Base-by-base conservation (phyloP, 2,888 invertebrate genomes). In the Nipponacmea schrenckii region DNA sequence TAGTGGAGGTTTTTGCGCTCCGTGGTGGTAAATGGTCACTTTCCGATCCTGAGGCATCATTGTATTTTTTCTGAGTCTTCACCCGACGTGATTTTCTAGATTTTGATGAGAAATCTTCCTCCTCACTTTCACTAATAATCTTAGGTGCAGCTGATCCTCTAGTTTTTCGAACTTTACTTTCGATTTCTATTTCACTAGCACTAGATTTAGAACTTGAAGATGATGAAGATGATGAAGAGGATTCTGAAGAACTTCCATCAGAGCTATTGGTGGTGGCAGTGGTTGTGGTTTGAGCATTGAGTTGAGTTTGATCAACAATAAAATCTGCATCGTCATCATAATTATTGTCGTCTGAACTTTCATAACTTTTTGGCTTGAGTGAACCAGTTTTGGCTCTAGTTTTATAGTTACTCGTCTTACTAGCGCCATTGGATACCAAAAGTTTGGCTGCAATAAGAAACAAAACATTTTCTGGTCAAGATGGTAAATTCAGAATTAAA, bases 301-400 rank as follows among this genome's bases (percentile, higher is more conserved):
- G 39, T 39, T 39, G 39, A 8, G 56, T 56, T 24, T 12, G 8
- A 14, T 56, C 56, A 24, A 56, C 14, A 10, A 56, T 24, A 56
- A 24, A 56, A 15, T 78, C 72, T 62, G 70, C 71, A 65, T 75
- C 72, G 62, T 68, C 63, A 17, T 72, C 65, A 68, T 67, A 64
- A 31, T 50, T 63, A 45, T 72, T 71, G 12, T 72, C 71, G 69
- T 76, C 76, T 26, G 71, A 69, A 50, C 74, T 74, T 12, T 70
- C 67, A 46, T 76, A 72, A 12, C 64, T 46, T 44, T 14, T 62
- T 44, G 70, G 62, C 17, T 69, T n/a, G 7, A 69, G 46, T 24
- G 73, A 66, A 24, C 73, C 66, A 20, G 65, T 62, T 64, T 65
- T 68, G 68, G 72, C 72, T 68, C 67, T 50, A 39, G 66, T 39